Base-by-base conservation (phyloP, 1,140 invertebrate genomes). In the Camponotus floridanus region DNA sequence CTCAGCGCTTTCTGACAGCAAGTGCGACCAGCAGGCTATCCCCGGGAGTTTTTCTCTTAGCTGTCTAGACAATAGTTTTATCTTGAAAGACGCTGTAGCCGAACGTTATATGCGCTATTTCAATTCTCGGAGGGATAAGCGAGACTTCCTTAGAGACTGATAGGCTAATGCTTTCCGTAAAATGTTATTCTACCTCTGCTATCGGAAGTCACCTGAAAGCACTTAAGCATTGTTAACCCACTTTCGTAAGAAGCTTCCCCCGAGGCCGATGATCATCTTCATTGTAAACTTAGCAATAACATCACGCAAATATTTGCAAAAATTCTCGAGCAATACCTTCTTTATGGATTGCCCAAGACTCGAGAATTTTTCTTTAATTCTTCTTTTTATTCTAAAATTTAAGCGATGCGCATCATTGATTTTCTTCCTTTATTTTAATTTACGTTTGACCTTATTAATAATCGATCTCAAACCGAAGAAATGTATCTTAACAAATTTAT, bases 191-290 rank as follows among this genome's bases (percentile, higher is more conserved):
- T 67, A 74, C 31, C 79, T 83, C 55, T 61, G 45, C 55, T 74
- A 74, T 80, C 51, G 61, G 39, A 74, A 74, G 79, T 48, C 15
- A 70, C 78, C 76, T 71, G 65, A 70, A 71, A 62, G 65, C 79
- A 74, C 79, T 83, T 83, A 83, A 83, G 79, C 73, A 83, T 83
- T 83, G 79, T 83, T 83, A 83, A 83, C 79, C 79, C 42, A 83
- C 79, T 83, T 83, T 83, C 55, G 55, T 55, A 18, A 61, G 71
- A 67, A 33, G 59, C 31, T 65, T 79, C 61, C 45, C 61, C 61
- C 59, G 83, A 65, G 83, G n/a, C 65, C 74, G 61, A 79, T 18
- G 74, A 79, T 85, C 74, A 61, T 74, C 79, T 74, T 74, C 51
- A 15, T 18, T 59, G 36, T 26, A 68, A 45, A 42, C 36, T 70